Percentiles rank a stretch among this genome's conserved stretches.
Evolutionary conservation across 2,113 vertebrate species (phyloP).

Genomic region (Sapayoa aenigma): DNA sequence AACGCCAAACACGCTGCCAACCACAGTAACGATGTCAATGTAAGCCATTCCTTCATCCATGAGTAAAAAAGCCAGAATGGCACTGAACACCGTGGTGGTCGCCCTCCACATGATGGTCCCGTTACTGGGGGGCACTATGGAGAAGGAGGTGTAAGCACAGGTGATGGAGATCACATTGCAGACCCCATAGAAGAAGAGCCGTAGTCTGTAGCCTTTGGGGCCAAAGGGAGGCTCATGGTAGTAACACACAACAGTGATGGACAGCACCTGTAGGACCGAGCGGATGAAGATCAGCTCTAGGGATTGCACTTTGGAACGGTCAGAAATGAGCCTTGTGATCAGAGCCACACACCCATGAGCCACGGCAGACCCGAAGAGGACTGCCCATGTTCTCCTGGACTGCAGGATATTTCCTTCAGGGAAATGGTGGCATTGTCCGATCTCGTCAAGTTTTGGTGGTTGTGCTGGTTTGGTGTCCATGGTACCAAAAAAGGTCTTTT

Average conservation of each 20-base stretch:
- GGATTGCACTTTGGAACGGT: conserved; percentile 95
- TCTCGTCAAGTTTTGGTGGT: conserved; percentile 73
- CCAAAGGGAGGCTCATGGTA: conserved; percentile 93
- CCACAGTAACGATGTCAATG: conserved; percentile 85
- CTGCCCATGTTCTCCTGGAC: conserved; percentile 89
- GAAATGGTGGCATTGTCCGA: conserved; percentile 80
- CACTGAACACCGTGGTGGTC: conserved; percentile 94
- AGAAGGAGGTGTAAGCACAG: conserved; percentile 97
- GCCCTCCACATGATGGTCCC: conserved; percentile 98
- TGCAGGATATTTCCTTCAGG: conserved; percentile 85
- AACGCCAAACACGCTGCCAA: conserved; percentile 89
- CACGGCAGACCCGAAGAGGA: conserved; percentile 90
- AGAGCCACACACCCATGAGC: conserved; percentile 95
- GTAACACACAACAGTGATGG: conserved; percentile 89
- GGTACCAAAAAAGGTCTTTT: conserved; percentile 89
- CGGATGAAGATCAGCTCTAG: conserved; percentile 96
- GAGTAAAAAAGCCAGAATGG: conserved; percentile 91
- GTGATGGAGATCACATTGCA: conserved; percentile 98
- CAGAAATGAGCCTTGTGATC: conserved; percentile 90
- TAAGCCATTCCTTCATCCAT: conserved; percentile 91
- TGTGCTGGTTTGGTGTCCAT: conserved; percentile 77
- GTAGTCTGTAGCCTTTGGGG: conserved; percentile 88
- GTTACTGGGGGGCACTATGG: conserved; percentile 95
- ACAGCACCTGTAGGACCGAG: conserved; percentile 92
- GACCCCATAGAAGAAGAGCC: conserved; percentile 92